Evolutionary conservation across 2,888 invertebrate species (phyloP), one percentile per base, ranked within the genome.

Genomic region (Agrilus cyanescens): DNA sequence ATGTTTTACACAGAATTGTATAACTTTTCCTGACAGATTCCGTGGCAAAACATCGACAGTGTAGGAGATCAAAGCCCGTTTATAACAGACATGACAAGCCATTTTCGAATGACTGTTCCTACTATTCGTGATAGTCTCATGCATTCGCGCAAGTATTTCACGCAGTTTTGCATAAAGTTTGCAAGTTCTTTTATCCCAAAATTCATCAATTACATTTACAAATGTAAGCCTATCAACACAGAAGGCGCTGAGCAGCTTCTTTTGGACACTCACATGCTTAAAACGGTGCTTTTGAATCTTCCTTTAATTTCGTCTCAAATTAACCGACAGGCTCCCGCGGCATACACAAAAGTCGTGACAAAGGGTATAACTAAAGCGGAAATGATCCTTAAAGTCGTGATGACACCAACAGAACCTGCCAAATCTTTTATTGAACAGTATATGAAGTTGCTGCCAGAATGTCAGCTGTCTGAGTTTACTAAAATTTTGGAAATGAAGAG

Each of bases 51-150:
- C 41, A 80, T 96, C 42, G 91, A 91, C 63, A 81, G 82, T 29
- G 98, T 98, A 0, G 97, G 97, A 12, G 98, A 98, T 65, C 96
- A 97, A 67, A 95, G 94, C 61, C 78, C 85, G 0, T 98, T 97
- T 65, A 87, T 98, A 12, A 87, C 89, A 0, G 85, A 86, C 2
- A 85, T 98, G 35, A 82, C 88, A 2, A 76, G 81, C 52, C 88
- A 94, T 57, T 73, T 97, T 13, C 85, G 88, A 56, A 82, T 84
- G 54, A 81, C 85, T 0, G 80, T 96, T 13, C 96, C 97, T 0
- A 72, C 82, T n/a, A 75, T 96, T 3, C 69, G 97, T 40, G 94
- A 95, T 61, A 85, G 88, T 57, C 71, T 98, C 3, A 78, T 88
- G 0, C 85, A 89, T 0, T 93, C 95, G 0, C 73, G 95, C 38